Base-by-base conservation (phyloP, 2,888 invertebrate genomes). In the Antheraea yamamai region DNA sequence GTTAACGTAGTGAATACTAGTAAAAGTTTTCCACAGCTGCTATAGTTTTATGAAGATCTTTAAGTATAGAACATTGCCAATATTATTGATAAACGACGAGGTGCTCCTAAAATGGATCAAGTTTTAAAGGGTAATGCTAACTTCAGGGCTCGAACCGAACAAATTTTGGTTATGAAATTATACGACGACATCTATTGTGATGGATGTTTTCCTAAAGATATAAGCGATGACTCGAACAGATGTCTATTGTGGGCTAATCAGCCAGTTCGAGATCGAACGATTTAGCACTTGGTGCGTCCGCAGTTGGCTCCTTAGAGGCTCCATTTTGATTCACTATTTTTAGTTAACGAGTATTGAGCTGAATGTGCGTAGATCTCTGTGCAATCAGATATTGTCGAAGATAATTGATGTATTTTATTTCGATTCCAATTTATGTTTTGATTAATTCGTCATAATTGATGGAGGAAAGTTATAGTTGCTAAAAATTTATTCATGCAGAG, bases 241-340 rank as follows among this genome's bases (percentile, higher is more conserved):
- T 79, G 70, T 23, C 84, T 82, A 88, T 92, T 92, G 92, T 92
- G 75, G 79, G 75, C 83, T 88, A 89, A 91, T 92, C 88, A 89
- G 80, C 79, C 58, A 73, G 75, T 78, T 83, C 81, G 20, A 39
- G 23, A 86, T 86, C 85, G 85, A 84, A 81, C 87, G 84, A 89
- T 89, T 88, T 88, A 88, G 85, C 87, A 89, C 89, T 90, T 87
- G 83, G 80, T 77, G 80, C 82, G 70, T 70, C 70, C 70, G 70
- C 10, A 39, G 70, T 70, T 12, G 70, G 4, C 39, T 70, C 70
- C 39, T 39, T 70, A 70, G 35, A 68, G 39, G 39, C 70, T 35
- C 68, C 70, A 18, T 10, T 39, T 39, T 39, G 39, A 70, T 70
- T 70, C 70, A 70, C 35, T 70, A 70, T 39, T 70, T 39, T 70